A percentile compares a stretch with the other conserved stretches of the same genome.
Conservation (phyloP, 2,797 vertebrate genomes). For the Nannoperca obscura region DNA sequence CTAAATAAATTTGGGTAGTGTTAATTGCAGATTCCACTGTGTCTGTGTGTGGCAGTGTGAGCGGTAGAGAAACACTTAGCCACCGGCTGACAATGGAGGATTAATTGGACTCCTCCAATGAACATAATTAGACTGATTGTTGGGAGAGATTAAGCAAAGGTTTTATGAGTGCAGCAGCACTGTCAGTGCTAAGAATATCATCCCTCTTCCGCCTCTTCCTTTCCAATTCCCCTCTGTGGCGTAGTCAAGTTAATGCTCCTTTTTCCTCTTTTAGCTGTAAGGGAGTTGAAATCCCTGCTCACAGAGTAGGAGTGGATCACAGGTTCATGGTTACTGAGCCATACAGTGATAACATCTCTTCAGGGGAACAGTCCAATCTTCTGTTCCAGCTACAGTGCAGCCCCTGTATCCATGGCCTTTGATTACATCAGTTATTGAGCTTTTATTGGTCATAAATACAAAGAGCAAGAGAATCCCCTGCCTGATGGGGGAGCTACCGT, state of each 20-base stretch:
- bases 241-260: constrained; percentile 64
- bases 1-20: constrained; percentile 91
- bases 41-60: constrained; percentile 87
- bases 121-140: constrained; percentile 95
- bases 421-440: constrained; percentile 59
- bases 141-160: constrained; percentile 88
- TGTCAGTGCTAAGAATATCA: constrained; percentile 80
- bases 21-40: constrained; percentile 91
- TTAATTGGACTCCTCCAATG: constrained; percentile 93
- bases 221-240: constrained; percentile 49
- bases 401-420: constrained; percentile 38
- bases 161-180: constrained; percentile 84
- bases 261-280: constrained; percentile 66
- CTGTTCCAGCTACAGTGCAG: constrained; percentile 51
- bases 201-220: constrained; percentile 47
- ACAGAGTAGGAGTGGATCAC: constrained; percentile 62
- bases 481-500: constrained; percentile 60
- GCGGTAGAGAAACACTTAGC: constrained; percentile 89
- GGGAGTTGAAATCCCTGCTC: constrained; percentile 66
- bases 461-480: constrained; percentile 29
- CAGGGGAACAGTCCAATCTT: constrained; percentile 64
- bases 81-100: constrained; percentile 89
- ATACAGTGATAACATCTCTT: constrained; percentile 67
- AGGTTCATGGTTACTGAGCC: constrained; percentile 69
- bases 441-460: constrained; percentile 59